Conservation (phyloP, 2,797 vertebrate genomes). For the Esox lucius region DNA sequence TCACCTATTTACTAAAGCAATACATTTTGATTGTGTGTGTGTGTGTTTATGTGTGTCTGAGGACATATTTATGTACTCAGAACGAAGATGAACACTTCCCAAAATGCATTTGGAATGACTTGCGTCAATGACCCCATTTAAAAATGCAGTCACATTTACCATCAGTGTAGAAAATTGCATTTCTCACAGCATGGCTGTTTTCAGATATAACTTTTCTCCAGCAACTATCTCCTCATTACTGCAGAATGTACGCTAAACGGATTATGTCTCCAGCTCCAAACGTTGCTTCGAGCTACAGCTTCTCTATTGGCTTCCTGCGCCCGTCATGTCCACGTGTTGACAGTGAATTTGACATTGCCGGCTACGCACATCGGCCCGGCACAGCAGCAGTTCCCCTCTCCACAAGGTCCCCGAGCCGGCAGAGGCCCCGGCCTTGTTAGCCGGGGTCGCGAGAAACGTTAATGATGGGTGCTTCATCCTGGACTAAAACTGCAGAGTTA, state of each 20-base stretch:
- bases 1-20: slow-evolving; percentile 5
- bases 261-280: slow-evolving; percentile 47
- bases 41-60: not conserved
- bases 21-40: no score
- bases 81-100: not conserved
- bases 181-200: slow-evolving; percentile 34
- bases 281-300: slow-evolving; percentile 34
- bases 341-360: slow-evolving; percentile 50
- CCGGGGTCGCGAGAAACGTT: slow-evolving; percentile 46
- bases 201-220: slow-evolving; percentile 51
- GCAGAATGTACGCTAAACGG: slow-evolving; percentile 56
- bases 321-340: slow-evolving; percentile 48
- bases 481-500: slow-evolving; percentile 37
- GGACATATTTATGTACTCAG: not conserved
- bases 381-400: slow-evolving; percentile 41
- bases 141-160: slow-evolving; percentile 48
- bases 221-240: slow-evolving; percentile 58
- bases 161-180: slow-evolving; percentile 53
- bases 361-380: slow-evolving; percentile 32
- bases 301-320: slow-evolving; percentile 26
- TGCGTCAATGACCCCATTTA: slow-evolving; percentile 47
- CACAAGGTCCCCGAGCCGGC: slow-evolving; percentile 24
- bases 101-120: slow-evolving; percentile 42
- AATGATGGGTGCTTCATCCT: slow-evolving; percentile 43
- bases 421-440: not conserved